A percentile compares a stretch with the other conserved stretches of the same genome.
Conservation (phyloP, 2,888 invertebrate species). For the Stegophylla sp. region DNA sequence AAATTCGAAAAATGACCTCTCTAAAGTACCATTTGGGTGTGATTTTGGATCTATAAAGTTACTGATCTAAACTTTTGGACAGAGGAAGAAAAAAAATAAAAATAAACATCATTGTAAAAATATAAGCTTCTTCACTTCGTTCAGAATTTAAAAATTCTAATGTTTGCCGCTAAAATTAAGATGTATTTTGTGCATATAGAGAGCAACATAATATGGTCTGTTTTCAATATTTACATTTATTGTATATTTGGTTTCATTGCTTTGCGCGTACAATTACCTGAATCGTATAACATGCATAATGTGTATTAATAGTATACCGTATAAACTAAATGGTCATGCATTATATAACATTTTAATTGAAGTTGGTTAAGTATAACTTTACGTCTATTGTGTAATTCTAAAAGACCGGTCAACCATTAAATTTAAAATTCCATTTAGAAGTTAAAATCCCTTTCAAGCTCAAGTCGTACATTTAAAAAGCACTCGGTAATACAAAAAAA, state of each 20-base stretch:
- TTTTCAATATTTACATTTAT: not conserved
- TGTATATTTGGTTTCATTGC: too few species aligned
- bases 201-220: not conserved
- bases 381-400: constrained; percentile 27
- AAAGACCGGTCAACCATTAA: constrained; percentile 37
- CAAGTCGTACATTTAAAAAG: constrained; percentile 29
- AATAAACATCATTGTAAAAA: too few species aligned
- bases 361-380: constrained; percentile 8
- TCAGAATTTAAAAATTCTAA: too few species aligned
- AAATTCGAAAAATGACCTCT: too few species aligned
- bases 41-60: too few species aligned
- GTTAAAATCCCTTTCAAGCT: constrained; percentile 27
- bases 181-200: too few species aligned
- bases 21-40: too few species aligned
- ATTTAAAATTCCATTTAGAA: constrained; percentile 52
- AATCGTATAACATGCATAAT: too few species aligned
- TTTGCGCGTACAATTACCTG: not conserved
- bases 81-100: too few species aligned
- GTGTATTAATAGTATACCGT: not conserved
- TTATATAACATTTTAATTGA: constrained; percentile 13
- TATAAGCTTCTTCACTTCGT: too few species aligned
- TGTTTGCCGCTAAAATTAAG: too few species aligned
- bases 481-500: constrained; percentile 22
- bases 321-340: not conserved
- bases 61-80: too few species aligned